Conservation (phyloP, 2,113 vertebrate species). For the Sceloporus tristichus region DNA sequence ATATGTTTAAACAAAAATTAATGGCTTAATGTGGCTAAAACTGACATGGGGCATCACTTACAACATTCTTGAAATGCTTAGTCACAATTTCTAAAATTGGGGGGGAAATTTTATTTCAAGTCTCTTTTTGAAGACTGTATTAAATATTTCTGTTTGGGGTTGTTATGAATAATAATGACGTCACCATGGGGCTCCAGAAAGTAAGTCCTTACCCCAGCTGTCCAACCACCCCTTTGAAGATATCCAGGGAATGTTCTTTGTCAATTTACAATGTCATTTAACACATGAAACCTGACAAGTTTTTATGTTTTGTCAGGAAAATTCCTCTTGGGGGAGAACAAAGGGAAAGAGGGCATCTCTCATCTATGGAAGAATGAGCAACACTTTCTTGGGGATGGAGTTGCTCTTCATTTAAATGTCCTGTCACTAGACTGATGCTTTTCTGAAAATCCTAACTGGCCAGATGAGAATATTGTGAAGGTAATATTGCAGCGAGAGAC, state of each 20-base stretch:
- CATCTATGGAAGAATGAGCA: conserved; percentile 65
- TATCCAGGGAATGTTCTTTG: conserved; percentile 58
- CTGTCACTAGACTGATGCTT: conserved; percentile 53
- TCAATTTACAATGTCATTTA: conserved; percentile 64
- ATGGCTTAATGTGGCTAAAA: not conserved
- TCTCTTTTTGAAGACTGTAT: not conserved
- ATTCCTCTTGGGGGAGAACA: conserved; percentile 55
- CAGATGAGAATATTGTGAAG: conserved; percentile 19
- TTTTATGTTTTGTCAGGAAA: conserved; percentile 64
- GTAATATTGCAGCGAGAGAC: conserved; percentile 15
- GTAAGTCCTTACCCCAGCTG: conserved; percentile 22
- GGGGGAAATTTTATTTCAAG: not conserved
- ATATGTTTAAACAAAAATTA: not conserved
- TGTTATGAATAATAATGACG: conserved; percentile 42
- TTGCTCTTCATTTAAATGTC: conserved; percentile 60
- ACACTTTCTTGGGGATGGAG: conserved; percentile 62
- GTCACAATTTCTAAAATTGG: not conserved
- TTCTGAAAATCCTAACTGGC: conserved; percentile 43
- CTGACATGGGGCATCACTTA: not conserved
- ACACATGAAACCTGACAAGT: conserved; percentile 63
- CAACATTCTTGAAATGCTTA: not conserved
- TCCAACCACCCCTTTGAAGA: conserved; percentile 57
- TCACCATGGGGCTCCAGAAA: conserved; percentile 19
- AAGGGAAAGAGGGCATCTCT: conserved; percentile 65
- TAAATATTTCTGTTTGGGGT: conserved; percentile 28